Evolutionary conservation across 1,140 invertebrate genomes (phyloP).

Genomic region (Sycophaga agraensis): DNA sequence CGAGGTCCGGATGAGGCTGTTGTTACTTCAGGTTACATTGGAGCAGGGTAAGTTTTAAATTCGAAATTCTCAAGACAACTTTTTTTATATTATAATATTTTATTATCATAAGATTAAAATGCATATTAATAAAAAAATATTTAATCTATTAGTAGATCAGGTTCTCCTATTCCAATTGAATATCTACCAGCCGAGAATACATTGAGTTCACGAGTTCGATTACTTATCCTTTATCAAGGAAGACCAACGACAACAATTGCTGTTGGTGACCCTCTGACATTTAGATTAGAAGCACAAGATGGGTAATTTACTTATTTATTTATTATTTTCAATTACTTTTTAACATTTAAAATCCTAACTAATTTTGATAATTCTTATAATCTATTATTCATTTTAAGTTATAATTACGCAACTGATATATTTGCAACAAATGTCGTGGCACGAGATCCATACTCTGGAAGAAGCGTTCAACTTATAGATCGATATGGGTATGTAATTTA

Average conservation of each 20-base stretch:
- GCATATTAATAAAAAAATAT: neutral
- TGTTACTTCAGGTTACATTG: slow-evolving; percentile 90
- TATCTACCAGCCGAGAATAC: slow-evolving; percentile 89
- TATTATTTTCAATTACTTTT: no score
- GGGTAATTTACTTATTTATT: slow-evolving; percentile 52
- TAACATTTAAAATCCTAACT: no score
- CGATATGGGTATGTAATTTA: slow-evolving; percentile 72
- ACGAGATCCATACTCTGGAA: slow-evolving; percentile 86
- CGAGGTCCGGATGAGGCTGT: slow-evolving; percentile 88
- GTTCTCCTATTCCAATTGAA: slow-evolving; percentile 88
- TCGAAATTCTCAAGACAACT: neutral
- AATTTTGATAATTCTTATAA: no score
- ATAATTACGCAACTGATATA: slow-evolving; percentile 85
- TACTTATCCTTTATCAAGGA: slow-evolving; percentile 85
- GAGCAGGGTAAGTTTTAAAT: slow-evolving; percentile 73
- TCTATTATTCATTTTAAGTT: slow-evolving; percentile 50
- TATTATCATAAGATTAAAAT: neutral
- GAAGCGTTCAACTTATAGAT: slow-evolving; percentile 87
- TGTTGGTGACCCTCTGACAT: slow-evolving; percentile 89
- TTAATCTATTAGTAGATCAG: slow-evolving; percentile 64
- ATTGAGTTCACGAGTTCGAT: slow-evolving; percentile 79
- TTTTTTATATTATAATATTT: neutral
- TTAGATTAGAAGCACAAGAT: slow-evolving; percentile 84
- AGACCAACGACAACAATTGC: slow-evolving; percentile 90
- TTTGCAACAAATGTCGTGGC: slow-evolving; percentile 93